Evolutionary conservation across 2,797 vertebrate genomes (phyloP), one percentile per base, ranked within the genome.

Genomic region (Enoplosus armatus): DNA sequence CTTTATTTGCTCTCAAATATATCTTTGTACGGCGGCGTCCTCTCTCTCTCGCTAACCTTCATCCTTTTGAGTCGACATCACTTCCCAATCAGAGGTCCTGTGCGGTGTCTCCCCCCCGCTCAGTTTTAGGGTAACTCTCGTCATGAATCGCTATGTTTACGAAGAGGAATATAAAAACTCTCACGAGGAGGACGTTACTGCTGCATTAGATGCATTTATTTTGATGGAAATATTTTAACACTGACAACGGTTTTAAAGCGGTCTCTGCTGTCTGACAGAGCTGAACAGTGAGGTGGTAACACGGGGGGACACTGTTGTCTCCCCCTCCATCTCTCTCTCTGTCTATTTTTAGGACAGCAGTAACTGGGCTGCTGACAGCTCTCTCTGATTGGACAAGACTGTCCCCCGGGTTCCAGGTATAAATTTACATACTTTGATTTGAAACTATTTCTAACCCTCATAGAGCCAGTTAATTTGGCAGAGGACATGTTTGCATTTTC

Each of bases 331-430:
- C 50, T 31, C 70, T 41, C 47, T 27, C 67, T 16, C 58, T 1
- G 45, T 83, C 82, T 90, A 86, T 89, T 86, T 85, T 71, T 89
- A 87, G 87, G 61, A 16, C 66, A 27, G 67, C 82, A 85, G 85
- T 87, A 83, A 85, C 87, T 67, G 77, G 85, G 89, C 81, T 71
- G 61, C 74, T 33, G 72, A 63, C 81, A 11, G 67, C 65, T 60
- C 37, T 3, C 66, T 79, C 64, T 84, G 82, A 89, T 86, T 87
- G 85, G 88, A 45, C 33, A 0, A 27, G 2, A 16, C 55, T 11
- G 50, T 80, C 75, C 71, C 37, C 0, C 7, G n/a, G n/a, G 59
- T 24, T 26, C 24, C 67, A 80, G 70, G 69, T 82, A 27, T 56
- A 71, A 31, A 75, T 82, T 64, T 81, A 29, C 84, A 74, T 51